Conservation (phyloP, 2,113 vertebrate species). For the Cheirogaleus medius region DNA sequence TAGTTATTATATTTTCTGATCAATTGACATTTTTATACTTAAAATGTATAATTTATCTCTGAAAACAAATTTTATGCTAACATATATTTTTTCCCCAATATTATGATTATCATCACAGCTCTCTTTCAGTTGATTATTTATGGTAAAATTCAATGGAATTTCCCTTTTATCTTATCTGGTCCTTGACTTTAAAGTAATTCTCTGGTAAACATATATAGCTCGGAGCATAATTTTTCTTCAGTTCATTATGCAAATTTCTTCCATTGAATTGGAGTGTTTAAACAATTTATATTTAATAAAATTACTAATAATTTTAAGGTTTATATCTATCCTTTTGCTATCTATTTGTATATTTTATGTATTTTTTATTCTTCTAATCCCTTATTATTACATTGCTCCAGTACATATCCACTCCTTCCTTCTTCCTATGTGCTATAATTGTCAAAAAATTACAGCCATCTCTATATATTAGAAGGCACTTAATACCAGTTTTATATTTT, state of each 20-base stretch:
- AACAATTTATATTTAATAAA: not conserved
- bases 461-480: not conserved
- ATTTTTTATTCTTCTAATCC: not conserved
- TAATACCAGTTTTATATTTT: not conserved
- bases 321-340: not conserved
- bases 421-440: not conserved
- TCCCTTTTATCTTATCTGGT: not conserved
- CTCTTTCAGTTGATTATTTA: not conserved
- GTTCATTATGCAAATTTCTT: not conserved
- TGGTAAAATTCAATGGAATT: not conserved
- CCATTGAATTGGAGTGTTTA: not conserved
- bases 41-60: not conserved
- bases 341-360: not conserved
- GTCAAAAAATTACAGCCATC: not conserved
- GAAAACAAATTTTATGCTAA: not conserved
- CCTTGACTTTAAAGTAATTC: not conserved
- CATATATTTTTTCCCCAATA: not conserved
- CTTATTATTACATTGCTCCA: not conserved
- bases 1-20: not conserved
- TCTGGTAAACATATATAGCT: not conserved
- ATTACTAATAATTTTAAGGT: not conserved
- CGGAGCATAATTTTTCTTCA: not conserved
- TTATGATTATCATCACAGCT: not conserved
- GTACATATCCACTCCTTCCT: not conserved
- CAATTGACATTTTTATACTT: not conserved